Conservation (phyloP, 2,888 invertebrate genomes). For the Heliconius aoede region DNA sequence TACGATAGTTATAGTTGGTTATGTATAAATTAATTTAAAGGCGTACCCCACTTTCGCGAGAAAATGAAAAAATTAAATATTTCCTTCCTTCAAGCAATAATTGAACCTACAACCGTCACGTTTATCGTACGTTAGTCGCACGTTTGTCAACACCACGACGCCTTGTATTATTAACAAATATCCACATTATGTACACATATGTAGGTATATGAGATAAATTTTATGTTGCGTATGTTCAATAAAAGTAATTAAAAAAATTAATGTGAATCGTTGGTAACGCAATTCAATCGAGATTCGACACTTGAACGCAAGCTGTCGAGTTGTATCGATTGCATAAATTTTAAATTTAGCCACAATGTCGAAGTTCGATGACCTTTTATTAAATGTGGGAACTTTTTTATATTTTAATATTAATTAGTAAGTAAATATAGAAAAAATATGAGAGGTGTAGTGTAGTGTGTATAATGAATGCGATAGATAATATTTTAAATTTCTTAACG, state of each 20-base stretch:
- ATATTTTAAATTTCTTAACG: too few relatives aligned
- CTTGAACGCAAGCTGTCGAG: conserved; percentile 61
- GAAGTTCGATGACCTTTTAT: conserved; percentile 7
- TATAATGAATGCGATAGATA: too few relatives aligned
- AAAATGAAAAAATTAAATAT: too few relatives aligned
- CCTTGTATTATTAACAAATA: neutral
- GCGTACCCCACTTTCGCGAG: too few relatives aligned
- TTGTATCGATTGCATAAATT: conserved; percentile 69
- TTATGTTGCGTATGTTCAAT: neutral
- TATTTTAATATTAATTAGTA: neutral
- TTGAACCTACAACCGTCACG: too few relatives aligned
- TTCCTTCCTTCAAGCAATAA: too few relatives aligned
- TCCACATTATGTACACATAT: neutral
- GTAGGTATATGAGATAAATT: neutral
- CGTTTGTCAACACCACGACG: too few relatives aligned
- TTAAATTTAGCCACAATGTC: conserved; percentile 60
- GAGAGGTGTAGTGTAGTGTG: too few relatives aligned
- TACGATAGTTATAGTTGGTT: too few relatives aligned
- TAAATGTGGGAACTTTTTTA: neutral
- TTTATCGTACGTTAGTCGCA: too few relatives aligned
- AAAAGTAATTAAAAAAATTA: conserved; percentile 29
- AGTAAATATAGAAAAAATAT: too few relatives aligned
- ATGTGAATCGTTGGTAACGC: conserved; percentile 42
- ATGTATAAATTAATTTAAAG: too few relatives aligned
- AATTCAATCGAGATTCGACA: conserved; percentile 50